Percentiles rank a stretch among this genome's conserved stretches.
Conservation (phyloP, 2,888 invertebrate genomes). For the Prosapia bicincta region DNA sequence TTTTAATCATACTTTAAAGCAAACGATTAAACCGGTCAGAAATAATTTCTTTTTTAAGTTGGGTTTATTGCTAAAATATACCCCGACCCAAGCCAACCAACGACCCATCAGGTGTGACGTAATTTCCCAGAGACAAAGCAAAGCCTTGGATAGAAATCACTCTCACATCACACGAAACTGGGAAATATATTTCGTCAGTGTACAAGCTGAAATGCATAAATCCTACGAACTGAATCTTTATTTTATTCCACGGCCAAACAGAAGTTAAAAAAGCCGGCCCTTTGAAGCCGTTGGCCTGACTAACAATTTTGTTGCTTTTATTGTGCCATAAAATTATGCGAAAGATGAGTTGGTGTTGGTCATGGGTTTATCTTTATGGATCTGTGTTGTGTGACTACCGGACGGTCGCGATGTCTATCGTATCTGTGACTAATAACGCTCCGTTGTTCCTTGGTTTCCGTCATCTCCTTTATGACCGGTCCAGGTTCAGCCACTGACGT, state of each 20-base stretch:
- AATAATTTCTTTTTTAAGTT: too few relatives aligned
- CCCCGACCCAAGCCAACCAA: background rate
- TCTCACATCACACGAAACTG: background rate
- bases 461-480: background rate
- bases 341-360: constrained; percentile 2
- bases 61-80: too few relatives aligned
- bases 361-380: background rate
- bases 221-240: background rate
- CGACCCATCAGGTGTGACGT: background rate
- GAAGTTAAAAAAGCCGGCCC: background rate
- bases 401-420: background rate
- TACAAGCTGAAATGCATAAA: background rate
- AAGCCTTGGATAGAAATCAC: background rate
- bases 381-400: background rate
- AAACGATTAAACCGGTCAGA: too few relatives aligned
- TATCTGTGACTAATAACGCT: background rate
- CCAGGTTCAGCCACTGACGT: background rate
- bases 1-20: too few relatives aligned
- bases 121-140: background rate
- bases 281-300: background rate
- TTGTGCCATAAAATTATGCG: background rate
- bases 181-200: background rate
- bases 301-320: background rate
- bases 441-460: background rate
- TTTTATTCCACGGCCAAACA: background rate